Percentiles rank a stretch among this genome's conserved stretches.
Conservation (phyloP, 2,888 invertebrate species). For the Eupithecia vulgata region DNA sequence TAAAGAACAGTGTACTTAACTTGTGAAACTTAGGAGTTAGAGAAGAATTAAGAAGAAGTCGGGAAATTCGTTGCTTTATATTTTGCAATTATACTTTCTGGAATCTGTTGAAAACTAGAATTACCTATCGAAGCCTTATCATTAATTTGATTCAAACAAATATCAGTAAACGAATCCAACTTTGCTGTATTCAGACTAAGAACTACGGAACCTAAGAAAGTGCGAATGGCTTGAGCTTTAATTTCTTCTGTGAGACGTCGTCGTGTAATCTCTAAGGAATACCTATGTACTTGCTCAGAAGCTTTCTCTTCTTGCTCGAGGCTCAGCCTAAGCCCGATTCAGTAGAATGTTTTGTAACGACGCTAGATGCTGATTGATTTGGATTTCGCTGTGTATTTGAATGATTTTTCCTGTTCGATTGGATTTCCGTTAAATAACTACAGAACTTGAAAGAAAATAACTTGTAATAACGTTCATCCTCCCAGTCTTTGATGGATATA, state of each 20-base stretch:
- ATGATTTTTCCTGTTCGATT: constrained; percentile 27
- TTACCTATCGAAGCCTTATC: not conserved
- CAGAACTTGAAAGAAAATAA: not conserved
- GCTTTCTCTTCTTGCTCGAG: constrained; percentile 34
- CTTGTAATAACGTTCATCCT: not conserved
- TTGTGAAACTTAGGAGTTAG: no score
- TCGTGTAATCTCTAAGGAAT: constrained; percentile 47
- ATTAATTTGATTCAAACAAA: not conserved
- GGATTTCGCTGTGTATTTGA: constrained; percentile 26
- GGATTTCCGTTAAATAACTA: constrained; percentile 3
- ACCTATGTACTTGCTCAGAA: constrained; percentile 23
- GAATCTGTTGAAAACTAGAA: not conserved
- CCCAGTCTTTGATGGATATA: not conserved
- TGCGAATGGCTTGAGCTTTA: constrained; percentile 1
- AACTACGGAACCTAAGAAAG: constrained; percentile 7
- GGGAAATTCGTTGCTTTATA: no score
- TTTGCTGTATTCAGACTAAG: not conserved
- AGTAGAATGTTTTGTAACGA: constrained; percentile 26
- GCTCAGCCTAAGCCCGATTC: constrained; percentile 34
- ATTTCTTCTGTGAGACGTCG: constrained; percentile 38
- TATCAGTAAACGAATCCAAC: not conserved
- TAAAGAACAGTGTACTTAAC: no score
- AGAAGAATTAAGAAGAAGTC: no score
- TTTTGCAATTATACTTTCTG: no score
- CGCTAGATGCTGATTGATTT: constrained; percentile 29